Base-by-base conservation (phyloP, 2,888 invertebrate species). In the Cerastis rubricosa region DNA sequence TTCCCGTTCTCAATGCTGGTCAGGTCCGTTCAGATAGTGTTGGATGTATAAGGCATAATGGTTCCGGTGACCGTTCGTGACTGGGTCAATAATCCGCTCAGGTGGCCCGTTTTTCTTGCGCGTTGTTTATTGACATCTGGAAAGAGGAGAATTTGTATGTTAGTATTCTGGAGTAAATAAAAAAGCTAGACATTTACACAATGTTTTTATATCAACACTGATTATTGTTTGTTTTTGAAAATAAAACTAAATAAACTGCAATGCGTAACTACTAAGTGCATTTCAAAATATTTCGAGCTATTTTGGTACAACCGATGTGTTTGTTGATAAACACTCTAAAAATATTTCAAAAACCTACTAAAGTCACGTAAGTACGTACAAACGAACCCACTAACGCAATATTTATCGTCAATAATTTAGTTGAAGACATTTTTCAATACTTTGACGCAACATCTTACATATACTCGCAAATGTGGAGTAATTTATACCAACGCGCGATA, bases 11-110 rank as follows among this genome's bases (percentile, higher is more conserved):
- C 89, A 90, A 95, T 95, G 94, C 94, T 89, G 92, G 92, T 91
- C 96, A 94, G 93, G 95, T 93, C 92, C 92, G 93, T 90, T 94
- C 93, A 95, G 93, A 94, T 92, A 90, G 92, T 93, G 90, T 85
- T 91, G 84, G 93, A 92, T 95, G 91, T 95, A 96, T 95, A 96
- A 92, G 96, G 96, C 96, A 96, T 96, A 95, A 95, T 96, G 93
- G 93, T 96, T 96, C 96, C 96, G 96, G 95, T 94, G 92, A 88
- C 89, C 89, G 92, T 84, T 89, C 90, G 92, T 93, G 92, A 94
- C 93, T 96, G 91, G 96, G 96, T 95, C 94, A 94, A 92, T 91
- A 93, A 93, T 94, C 93, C 91, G 87, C 89, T 84, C 75, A 77
- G 89, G 88, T 90, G 93, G 89, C 92, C 93, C 79, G 79, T 89